phyloP scores from a whole-genome alignment of 2,888 invertebrate species.

The Eustalomyia histrio region DNA sequence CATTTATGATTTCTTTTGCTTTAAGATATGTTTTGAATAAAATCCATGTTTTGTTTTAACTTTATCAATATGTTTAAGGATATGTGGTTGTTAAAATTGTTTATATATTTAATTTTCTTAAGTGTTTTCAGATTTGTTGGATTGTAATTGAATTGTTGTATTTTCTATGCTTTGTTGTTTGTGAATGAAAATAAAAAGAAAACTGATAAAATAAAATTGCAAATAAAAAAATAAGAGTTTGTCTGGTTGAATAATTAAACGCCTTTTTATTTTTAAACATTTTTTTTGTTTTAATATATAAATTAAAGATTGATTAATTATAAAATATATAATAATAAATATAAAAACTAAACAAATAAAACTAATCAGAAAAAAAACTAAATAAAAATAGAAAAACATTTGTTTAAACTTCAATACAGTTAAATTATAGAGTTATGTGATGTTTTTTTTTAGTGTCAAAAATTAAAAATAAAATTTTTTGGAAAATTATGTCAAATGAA shows the following conservation, averaged over 20 bases:
- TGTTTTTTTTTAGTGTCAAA: too few species aligned
- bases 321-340: conserved; percentile 59
- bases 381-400: conserved; percentile 50
- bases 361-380: conserved; percentile 56
- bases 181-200: neutral
- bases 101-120: conserved; percentile 32
- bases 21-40: conserved; percentile 48
- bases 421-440: conserved; percentile 42
- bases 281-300: conserved; percentile 57
- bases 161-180: neutral
- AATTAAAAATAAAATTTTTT: too few species aligned
- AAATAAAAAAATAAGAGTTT: conserved; percentile 12
- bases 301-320: conserved; percentile 60
- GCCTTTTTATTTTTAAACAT: conserved; percentile 64
- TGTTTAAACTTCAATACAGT: conserved; percentile 48
- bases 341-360: conserved; percentile 63
- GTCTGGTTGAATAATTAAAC: conserved; percentile 59
- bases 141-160: conserved; percentile 32
- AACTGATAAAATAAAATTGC: neutral
- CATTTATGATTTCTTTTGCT: conserved; percentile 44
- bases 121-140: conserved; percentile 57
- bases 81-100: conserved; percentile 56
- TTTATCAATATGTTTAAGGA: conserved; percentile 53
- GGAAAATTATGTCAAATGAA: too few species aligned
- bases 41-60: conserved; percentile 59